Base-by-base conservation (phyloP, 2,113 vertebrate genomes). In the Trogon surrucura region DNA sequence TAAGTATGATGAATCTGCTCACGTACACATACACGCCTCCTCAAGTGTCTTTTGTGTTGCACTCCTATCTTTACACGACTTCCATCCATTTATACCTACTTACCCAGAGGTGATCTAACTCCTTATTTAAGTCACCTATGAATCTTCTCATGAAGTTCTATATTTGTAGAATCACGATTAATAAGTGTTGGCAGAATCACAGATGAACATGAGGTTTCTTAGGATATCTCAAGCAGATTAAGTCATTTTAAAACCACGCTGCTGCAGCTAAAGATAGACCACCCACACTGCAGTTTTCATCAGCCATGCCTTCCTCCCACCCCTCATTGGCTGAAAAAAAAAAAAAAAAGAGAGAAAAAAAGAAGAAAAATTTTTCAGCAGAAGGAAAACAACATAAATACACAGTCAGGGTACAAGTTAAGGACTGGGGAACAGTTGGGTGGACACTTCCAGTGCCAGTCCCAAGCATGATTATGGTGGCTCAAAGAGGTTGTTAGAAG, bases 191-290 rank as follows among this genome's bases (percentile, higher is more conserved):
- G 70, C 45, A 73, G 88, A 91, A 94, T 50, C 36, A 56, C 4
- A 2, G 51, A 51, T 47, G 53, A 92, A 71, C 34, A 8, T 6
- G 4, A 51, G 74, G 30, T 67, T 88, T 78, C 80, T 74, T 71
- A 88, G 30, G 11, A 47, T 80, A 13, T 48, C 88, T 93, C 29
- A 78, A 80, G 45, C 53, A 85, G 62, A 89, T 77, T 53, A 93
- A 89, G 48, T 86, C 2, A 93, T 82, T 85, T 95, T 60, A 65
- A 85, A 95, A 61, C 22, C 74, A 85, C 57, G 30, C 54, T 77
- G 66, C 62, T 82, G 50, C 23, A 77, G 50, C 51, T 93, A 88
- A 94, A 96, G 54, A 85, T 91, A 96, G 90, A 77, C 82, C 81
- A 85, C 81, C 85, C 85, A 94, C 92, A 2, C 32, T 69, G 18